Conservation (phyloP, 2,888 invertebrate species). For the Fragum fragum region DNA sequence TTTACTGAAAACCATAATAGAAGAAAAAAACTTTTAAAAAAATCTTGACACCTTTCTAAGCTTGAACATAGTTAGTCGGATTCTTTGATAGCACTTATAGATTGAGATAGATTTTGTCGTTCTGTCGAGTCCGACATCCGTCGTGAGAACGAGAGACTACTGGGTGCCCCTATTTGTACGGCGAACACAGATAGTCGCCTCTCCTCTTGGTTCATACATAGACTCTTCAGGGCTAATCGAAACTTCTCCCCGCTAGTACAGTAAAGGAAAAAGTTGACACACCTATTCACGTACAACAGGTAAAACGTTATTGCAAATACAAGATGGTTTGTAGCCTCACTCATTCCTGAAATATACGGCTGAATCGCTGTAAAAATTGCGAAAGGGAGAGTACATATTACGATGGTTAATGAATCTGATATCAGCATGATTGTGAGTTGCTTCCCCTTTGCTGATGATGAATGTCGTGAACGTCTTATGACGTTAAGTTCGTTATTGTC, state of each 20-base stretch:
- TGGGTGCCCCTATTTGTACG: conserved; percentile 5
- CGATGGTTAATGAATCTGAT: conserved; percentile 74
- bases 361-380: conserved; percentile 65
- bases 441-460: conserved; percentile 55
- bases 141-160: not conserved
- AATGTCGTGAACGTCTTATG: conserved; percentile 15
- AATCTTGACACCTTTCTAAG: no score
- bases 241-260: conserved; percentile 78
- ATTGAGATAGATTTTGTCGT: not conserved
- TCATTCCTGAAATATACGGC: conserved; percentile 42
- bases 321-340: conserved; percentile 59
- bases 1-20: no score
- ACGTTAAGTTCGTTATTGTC: not conserved
- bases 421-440: conserved; percentile 77
- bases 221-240: conserved; percentile 64
- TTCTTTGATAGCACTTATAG: not conserved
- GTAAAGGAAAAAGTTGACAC: conserved; percentile 78
- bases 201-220: conserved; percentile 33
- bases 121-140: conserved; percentile 14
- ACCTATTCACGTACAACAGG: conserved; percentile 77
- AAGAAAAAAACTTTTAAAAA: no score
- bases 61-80: no score
- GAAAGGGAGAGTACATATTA: conserved; percentile 76
- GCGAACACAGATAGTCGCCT: conserved; percentile 26
- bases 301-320: conserved; percentile 73